Conservation (phyloP, 2,888 invertebrate genomes). For the Ecliptopera silaceata region DNA sequence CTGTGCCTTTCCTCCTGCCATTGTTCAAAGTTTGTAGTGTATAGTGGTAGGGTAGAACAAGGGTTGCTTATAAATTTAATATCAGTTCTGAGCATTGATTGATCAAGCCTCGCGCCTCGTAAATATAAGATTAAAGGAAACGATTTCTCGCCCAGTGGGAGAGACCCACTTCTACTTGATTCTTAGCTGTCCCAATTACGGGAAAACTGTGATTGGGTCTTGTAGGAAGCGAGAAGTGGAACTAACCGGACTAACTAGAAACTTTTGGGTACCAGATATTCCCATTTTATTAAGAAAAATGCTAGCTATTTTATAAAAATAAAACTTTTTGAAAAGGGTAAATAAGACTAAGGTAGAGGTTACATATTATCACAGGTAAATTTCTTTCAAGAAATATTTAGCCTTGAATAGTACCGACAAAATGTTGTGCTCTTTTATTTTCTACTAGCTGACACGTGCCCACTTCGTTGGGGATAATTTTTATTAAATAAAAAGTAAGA, state of each 20-base stretch:
- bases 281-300: no score
- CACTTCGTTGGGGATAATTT: no score
- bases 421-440: no score
- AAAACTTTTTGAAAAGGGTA: no score
- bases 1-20: not conserved
- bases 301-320: no score
- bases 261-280: not conserved
- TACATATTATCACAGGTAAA: no score
- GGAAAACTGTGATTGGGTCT: slow-evolving; percentile 11
- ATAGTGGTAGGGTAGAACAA: slow-evolving; percentile 1
- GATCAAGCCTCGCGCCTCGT: slow-evolving; percentile 27
- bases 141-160: slow-evolving; percentile 22
- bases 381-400: no score
- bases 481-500: no score
- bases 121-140: slow-evolving; percentile 27
- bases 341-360: no score
- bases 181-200: slow-evolving; percentile 12
- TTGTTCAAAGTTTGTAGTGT: not conserved
- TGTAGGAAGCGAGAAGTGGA: slow-evolving; percentile 4
- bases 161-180: slow-evolving; percentile 20
- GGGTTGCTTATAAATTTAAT: slow-evolving; percentile 24
- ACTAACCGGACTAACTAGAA: slow-evolving; percentile 4
- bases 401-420: no score
- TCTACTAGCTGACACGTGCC: no score
- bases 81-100: slow-evolving; percentile 21